Evolutionary conservation across 2,113 vertebrate genomes (phyloP), one percentile per base, ranked within the genome.

Genomic region (Peromyscus californicus): DNA sequence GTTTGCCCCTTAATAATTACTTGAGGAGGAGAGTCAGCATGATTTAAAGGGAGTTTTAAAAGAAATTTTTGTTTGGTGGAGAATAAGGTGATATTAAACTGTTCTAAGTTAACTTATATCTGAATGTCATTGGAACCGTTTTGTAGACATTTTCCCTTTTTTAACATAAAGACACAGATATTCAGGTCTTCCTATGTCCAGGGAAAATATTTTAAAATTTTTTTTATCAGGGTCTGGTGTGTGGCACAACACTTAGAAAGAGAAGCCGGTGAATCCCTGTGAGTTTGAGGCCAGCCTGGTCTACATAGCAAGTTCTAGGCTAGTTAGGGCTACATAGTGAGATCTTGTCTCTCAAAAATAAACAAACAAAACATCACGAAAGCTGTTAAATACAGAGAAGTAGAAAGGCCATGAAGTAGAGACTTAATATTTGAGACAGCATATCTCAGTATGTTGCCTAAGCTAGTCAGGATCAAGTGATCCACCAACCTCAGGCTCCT

Each of bases 61-160:
- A 92, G 48, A 97, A 94, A 26, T 76, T 93, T 59, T 24, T 93
- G 36, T 90, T 85, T 95, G 90, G 31, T 24, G 74, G 89, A 97
- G 36, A 93, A 72, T 93, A 61, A 17, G n/a, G 70, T 93, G 24
- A 61, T 93, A 17, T 84, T 92, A 96, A 97, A 87, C n/a, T 80
- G 36, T 45, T 54, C 24, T 96, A 61, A 69, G 75, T 96, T 97
- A 17, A 84, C 89, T 96, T 89, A 33, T 80, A 95, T 80, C n/a
- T 93, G 3, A 17, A 9, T 90, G 54, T 85, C 39, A 69, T 69
- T 95, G 75, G 59, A 4, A 91, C 0, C 17, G 65, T 12, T 95
- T 26, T 76, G 29, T 89, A 80, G 54, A 83, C 2, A 10, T 96
- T 90, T 91, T 95, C 29, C 29, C 5, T 90, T 29, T 29, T 59